phyloP scores from a whole-genome alignment of 1,140 invertebrate species.

The Dolichoris vasculosae region DNA sequence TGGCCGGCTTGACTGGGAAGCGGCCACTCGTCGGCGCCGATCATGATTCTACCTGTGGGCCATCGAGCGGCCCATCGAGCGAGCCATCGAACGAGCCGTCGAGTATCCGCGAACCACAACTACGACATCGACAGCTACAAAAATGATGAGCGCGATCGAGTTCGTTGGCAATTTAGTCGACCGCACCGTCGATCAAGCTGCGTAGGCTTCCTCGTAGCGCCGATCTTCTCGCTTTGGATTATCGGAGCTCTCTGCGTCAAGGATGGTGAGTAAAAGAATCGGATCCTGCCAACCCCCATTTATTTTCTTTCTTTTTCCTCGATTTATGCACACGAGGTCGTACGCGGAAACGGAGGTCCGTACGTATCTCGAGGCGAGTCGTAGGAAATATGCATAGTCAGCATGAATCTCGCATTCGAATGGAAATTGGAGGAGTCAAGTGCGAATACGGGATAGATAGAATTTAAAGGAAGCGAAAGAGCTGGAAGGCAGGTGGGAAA shows the following conservation, averaged over 20 bases:
- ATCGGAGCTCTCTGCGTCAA: conserved; percentile 70
- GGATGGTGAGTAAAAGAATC: conserved; percentile 66
- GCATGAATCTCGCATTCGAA: not conserved
- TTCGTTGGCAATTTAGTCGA: not conserved
- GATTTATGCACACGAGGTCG: not conserved
- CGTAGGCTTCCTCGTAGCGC: conserved; percentile 57
- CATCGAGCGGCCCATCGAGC: not conserved
- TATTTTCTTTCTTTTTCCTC: not conserved
- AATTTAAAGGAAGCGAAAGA: not conserved
- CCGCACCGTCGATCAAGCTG: not conserved
- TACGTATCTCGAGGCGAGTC: not conserved
- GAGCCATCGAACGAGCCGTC: not conserved
- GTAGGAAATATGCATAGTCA: not conserved
- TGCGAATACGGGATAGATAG: not conserved
- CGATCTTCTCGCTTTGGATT: conserved; percentile 70
- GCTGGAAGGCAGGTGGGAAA: not conserved
- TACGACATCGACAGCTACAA: not conserved
- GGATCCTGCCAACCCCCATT: too few species aligned
- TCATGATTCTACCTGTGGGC: conserved; percentile 2
- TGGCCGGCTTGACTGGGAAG: conserved; percentile 29
- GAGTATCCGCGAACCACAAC: not conserved
- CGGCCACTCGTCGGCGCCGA: not conserved
- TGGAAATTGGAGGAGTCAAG: conserved; percentile 47
- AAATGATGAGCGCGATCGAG: not conserved
- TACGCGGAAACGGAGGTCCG: not conserved